phyloP scores from a whole-genome alignment of 2,113 vertebrate species.

The Grantiella picta region DNA sequence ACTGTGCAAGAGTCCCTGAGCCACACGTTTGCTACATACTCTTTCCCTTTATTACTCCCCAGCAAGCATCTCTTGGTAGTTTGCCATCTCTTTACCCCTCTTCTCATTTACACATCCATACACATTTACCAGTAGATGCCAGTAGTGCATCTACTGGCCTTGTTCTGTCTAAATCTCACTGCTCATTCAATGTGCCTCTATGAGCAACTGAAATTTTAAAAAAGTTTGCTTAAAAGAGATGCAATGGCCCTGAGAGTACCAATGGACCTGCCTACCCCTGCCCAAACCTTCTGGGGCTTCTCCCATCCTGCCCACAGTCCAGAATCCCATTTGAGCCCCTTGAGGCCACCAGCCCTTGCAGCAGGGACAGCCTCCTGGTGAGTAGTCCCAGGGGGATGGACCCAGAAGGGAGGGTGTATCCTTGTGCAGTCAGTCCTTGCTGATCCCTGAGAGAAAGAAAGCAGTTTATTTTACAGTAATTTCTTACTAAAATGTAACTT shows the following conservation, averaged over 20 bases:
- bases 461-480: background rate
- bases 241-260: background rate
- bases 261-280: background rate
- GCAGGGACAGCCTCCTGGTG: background rate
- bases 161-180: background rate
- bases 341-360: background rate
- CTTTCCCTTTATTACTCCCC: background rate
- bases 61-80: background rate
- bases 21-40: background rate
- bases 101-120: background rate
- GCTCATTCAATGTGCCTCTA: background rate
- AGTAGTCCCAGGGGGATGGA: background rate
- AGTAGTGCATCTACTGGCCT: background rate
- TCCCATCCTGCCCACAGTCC: background rate
- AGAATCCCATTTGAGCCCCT: background rate
- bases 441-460: background rate
- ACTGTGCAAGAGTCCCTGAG: background rate
- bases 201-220: background rate
- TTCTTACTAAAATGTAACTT: background rate
- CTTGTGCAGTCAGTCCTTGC: background rate
- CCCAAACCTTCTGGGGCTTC: background rate
- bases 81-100: background rate
- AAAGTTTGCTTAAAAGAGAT: background rate
- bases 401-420: fast-evolving
- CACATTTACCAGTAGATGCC: background rate